phyloP scores from a whole-genome alignment of 2,113 vertebrate genomes.

The Scatophagus argus region DNA sequence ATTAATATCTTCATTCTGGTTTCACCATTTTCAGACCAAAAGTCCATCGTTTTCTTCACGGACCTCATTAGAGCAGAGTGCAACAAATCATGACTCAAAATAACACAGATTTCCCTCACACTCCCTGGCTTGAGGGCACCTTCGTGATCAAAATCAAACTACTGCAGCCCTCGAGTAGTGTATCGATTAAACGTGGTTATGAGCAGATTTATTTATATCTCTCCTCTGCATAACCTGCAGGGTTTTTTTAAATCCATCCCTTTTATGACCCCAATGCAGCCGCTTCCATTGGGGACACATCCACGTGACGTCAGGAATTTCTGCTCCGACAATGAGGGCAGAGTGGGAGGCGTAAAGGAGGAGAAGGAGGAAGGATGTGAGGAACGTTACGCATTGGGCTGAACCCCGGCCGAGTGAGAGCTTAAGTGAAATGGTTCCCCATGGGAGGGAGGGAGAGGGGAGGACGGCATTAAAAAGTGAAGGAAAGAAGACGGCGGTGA shows the following conservation, averaged over 20 bases:
- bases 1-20: neutral
- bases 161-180: neutral
- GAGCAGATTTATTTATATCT: neutral
- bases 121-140: neutral
- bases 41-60: neutral
- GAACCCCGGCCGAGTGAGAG: constrained; percentile 39
- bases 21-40: neutral
- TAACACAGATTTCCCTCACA: neutral
- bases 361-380: constrained; percentile 23
- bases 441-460: constrained; percentile 11
- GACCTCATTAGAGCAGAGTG: neutral
- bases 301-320: constrained; percentile 48
- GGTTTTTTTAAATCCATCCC: neutral
- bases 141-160: neutral
- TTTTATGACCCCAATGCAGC: constrained; percentile 27
- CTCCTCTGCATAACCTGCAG: neutral
- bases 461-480: constrained; percentile 7
- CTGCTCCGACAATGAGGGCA: constrained; percentile 32
- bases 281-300: constrained; percentile 13
- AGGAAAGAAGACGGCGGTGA: constrained; percentile 24
- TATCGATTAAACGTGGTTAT: neutral
- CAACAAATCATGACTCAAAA: neutral
- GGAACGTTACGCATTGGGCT: constrained; percentile 20
- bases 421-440: constrained; percentile 60
- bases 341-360: neutral